Evolutionary conservation across 1,140 invertebrate genomes (phyloP), one percentile per base, ranked within the genome.

Genomic region (Battus philenor): DNA sequence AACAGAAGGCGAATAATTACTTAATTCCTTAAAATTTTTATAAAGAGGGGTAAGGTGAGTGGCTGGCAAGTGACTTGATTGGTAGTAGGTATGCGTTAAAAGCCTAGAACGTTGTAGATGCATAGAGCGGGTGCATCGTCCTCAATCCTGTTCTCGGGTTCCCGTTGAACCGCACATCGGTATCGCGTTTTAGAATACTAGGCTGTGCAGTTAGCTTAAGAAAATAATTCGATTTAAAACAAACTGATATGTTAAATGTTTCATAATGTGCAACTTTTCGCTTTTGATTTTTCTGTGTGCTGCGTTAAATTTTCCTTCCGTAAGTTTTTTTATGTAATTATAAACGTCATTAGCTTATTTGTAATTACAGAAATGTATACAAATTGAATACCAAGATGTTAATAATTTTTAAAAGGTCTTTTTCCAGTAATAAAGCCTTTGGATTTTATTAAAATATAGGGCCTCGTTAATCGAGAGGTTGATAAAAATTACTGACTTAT

Each of bases 101-200:
- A 9, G 44, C 45, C 52, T 59, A 41, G 46, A 54, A 46, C 34
- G 36, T 26, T 34, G 53, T 53, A 65, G 50, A 58, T 33, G 50
- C 33, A 53, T 56, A 59, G 56, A 53, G 48, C 47, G 59, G 64
- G 77, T 68, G 66, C 77, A 81, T 72, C 43, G 74, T 44, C 57
- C 77, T 41, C 70, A 74, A 68, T 70, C 61, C 57, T 47, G 59
- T 60, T 50, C 47, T 55, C 48, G 61, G 50, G 43, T 57, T 71
- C 56, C 47, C 38, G 41, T 41, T 46, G 52, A 17, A 33, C 38
- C 24, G 31, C 30, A 11, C 24, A 43, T 29, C 6, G 29, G 20
- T 29, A 30, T 12, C 27, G 22, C 31, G 26, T 12, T 10, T 13
- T 1, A 32, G 4, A 18, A 30, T 34, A 39, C 24, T 32, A 13